Percentiles rank a stretch among this genome's conserved stretches.
phyloP scores from a whole-genome alignment of 2,113 vertebrate species.

The Sinosuthora webbiana region DNA sequence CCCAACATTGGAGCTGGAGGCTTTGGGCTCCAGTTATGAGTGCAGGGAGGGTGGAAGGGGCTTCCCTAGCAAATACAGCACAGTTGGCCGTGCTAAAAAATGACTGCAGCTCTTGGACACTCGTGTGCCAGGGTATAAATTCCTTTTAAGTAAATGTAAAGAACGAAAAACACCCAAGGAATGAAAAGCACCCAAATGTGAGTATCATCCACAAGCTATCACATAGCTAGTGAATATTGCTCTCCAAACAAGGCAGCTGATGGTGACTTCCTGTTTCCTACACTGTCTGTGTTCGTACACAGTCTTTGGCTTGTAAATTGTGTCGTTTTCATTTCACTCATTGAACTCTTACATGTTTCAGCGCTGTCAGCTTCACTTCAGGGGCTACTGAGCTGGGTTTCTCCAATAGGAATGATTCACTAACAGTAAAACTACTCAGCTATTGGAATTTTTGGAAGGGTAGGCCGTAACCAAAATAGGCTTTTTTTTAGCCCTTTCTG shows the following conservation, averaged over 20 bases:
- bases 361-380: neutral
- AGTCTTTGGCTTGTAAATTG: neutral
- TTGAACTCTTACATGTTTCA: neutral
- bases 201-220: neutral
- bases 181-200: neutral
- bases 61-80: neutral
- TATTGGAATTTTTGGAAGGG: neutral
- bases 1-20: neutral
- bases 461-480: fast-evolving
- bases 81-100: neutral
- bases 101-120: neutral
- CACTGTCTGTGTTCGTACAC: fast-evolving
- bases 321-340: neutral
- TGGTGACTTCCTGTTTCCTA: neutral
- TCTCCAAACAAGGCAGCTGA: neutral
- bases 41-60: neutral
- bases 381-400: neutral
- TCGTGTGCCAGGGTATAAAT: neutral
- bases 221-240: neutral
- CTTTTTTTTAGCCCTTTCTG: neutral
- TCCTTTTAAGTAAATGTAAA: neutral
- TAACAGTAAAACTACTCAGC: neutral
- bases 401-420: neutral
- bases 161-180: neutral
- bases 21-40: fast-evolving